Percentiles rank a stretch among this genome's conserved stretches.
Conservation (phyloP, 2,888 invertebrate species). For the Noctua janthina region DNA sequence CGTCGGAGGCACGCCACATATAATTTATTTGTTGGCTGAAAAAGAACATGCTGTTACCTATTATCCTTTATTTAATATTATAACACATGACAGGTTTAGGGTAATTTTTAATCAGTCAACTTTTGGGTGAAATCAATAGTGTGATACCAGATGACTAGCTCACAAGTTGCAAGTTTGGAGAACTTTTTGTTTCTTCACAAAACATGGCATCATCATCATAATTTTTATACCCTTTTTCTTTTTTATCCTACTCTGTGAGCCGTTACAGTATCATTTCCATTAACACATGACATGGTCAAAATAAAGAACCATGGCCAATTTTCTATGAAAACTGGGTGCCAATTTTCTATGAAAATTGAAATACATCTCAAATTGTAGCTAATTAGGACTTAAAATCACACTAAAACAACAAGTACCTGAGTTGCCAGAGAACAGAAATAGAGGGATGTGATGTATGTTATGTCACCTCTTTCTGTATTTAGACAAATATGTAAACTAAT, state of each 20-base stretch:
- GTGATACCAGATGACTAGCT: neutral
- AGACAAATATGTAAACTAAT: neutral
- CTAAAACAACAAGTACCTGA: no score
- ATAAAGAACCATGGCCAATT: neutral
- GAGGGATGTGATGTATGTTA: neutral
- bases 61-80: neutral
- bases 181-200: neutral
- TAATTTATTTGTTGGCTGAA: constrained; percentile 65
- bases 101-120: neutral
- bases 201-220: neutral
- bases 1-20: constrained; percentile 76
- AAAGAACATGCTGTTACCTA: constrained; percentile 20
- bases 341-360: neutral
- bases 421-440: no score
- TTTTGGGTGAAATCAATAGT: neutral
- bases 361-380: no score
- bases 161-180: neutral
- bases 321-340: neutral
- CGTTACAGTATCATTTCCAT: neutral
- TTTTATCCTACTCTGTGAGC: neutral
- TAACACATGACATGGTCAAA: neutral
- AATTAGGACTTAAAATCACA: no score
- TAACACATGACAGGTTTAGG: neutral
- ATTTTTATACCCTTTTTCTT: neutral
- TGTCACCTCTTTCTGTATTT: neutral